These are phyloP conservation scores for Scrobipalpa costella DNA, from an alignment of 2,888 invertebrate species.

Conservation along the genomic window DNA sequence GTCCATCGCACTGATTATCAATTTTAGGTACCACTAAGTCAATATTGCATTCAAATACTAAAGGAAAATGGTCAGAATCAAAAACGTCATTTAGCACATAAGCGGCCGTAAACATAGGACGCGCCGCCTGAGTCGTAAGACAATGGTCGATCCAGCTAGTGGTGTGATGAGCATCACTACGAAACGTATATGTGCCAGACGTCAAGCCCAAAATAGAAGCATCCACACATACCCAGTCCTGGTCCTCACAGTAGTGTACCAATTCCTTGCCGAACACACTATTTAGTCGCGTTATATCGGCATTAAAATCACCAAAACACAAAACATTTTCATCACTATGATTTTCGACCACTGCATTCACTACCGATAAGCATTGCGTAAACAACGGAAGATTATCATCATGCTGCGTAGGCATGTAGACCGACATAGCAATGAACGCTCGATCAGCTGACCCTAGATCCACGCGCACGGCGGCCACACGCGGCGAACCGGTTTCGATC, in stretches of 20 bases:
- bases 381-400: no score
- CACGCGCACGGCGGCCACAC: constrained; percentile 7
- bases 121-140: constrained; percentile 27
- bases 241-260: constrained; percentile 9
- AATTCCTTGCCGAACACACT: neutral
- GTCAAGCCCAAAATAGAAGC: constrained; percentile 24
- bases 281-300: neutral
- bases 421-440: neutral
- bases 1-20: neutral
- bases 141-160: constrained; percentile 32
- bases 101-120: constrained; percentile 20
- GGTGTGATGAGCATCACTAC: constrained; percentile 29
- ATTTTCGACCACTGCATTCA: neutral
- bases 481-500: neutral
- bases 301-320: no score
- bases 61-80: constrained; percentile 22
- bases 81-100: constrained; percentile 26
- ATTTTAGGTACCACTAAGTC: constrained; percentile 23
- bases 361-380: neutral
- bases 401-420: neutral
- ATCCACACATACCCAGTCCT: constrained; percentile 30
- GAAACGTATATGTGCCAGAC: constrained; percentile 29
- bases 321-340: neutral
- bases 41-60: constrained; percentile 15
- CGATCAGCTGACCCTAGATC: neutral